phyloP scores from a whole-genome alignment of 2,113 vertebrate species.

The Arvicanthis niloticus region DNA sequence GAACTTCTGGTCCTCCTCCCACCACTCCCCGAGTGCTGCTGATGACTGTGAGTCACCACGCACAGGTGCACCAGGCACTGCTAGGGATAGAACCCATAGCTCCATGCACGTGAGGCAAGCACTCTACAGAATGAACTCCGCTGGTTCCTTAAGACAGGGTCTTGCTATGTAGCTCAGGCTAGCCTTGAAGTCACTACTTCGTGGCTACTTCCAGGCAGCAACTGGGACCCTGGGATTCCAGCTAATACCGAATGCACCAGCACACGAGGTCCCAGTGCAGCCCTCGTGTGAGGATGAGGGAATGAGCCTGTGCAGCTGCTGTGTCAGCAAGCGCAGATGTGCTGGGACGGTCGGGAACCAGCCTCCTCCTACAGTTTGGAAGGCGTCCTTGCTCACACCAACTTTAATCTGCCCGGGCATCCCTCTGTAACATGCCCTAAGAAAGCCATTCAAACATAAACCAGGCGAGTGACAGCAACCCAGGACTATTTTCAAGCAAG shows the following conservation, averaged over 20 bases:
- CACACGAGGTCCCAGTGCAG: background rate
- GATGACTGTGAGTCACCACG: too few species aligned
- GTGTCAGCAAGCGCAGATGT: background rate
- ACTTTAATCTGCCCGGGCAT: background rate
- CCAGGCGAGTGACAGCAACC: too few species aligned
- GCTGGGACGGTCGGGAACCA: background rate
- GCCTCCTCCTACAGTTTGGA: background rate
- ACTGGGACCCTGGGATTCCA: background rate
- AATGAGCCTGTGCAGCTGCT: background rate
- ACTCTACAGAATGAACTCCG: background rate
- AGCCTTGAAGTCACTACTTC: background rate
- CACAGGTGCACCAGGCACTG: too few species aligned
- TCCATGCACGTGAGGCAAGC: background rate
- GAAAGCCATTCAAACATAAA: background rate
- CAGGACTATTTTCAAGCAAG: background rate
- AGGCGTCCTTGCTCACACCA: background rate
- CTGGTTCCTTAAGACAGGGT: background rate
- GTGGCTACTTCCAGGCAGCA: background rate
- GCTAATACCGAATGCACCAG: background rate
- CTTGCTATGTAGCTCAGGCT: background rate
- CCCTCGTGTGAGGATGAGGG: background rate
- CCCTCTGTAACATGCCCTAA: accelerated
- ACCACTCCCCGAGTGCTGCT: too few species aligned
- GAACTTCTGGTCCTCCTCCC: background rate
- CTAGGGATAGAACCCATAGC: background rate